Evolutionary conservation across 2,113 vertebrate species (phyloP), one percentile per base, ranked within the genome.

Genomic region (Muntiacus muntjak): DNA sequence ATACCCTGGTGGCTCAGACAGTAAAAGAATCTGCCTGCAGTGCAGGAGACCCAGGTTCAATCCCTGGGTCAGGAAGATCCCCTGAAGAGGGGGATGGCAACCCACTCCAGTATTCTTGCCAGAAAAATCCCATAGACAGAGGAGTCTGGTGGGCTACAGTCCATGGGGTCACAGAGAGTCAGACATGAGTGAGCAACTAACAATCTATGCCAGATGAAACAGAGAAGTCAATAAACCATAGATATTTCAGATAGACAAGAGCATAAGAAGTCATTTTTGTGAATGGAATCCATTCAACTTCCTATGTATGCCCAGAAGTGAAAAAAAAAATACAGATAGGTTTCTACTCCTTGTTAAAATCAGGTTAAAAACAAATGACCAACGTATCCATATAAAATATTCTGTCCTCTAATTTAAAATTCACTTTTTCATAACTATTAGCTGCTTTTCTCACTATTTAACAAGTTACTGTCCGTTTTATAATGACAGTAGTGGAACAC

Each of bases 291-390:
- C 1, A 6, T 45, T 97, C 94, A 98, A 97, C 79, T 2, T 15
- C 50, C 97, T 97, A 71, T 98, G 89, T 30, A 71, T 96, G 98
- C 96, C 95, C 98, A 78, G 47, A 97, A 87, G 94, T 64, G 97
- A 95, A 82, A 92, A 50, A 50, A 36, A 91, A 95, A 93, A 43
- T 96, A 87, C 45, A 95, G 89, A 93, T 94, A 98, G 98, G 97
- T 97, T 98, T 98, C 74, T 58, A 74, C 95, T 98, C 97, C 97
- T 98, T 93, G 55, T 87, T 97, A 98, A 98, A 98, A 92, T 82
- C 43, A 91, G 93, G 89, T 97, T 97, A 94, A 96, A 96, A 97
- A 96, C 86, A 82, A 95, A 93, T 87, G 64, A 88, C 45, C 6
- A 40, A 47, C 16, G 1, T 21, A 87, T 28, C 62, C 36, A 13